Evolutionary conservation across 2,113 vertebrate genomes (phyloP).

Genomic region (Polypterus senegalus): DNA sequence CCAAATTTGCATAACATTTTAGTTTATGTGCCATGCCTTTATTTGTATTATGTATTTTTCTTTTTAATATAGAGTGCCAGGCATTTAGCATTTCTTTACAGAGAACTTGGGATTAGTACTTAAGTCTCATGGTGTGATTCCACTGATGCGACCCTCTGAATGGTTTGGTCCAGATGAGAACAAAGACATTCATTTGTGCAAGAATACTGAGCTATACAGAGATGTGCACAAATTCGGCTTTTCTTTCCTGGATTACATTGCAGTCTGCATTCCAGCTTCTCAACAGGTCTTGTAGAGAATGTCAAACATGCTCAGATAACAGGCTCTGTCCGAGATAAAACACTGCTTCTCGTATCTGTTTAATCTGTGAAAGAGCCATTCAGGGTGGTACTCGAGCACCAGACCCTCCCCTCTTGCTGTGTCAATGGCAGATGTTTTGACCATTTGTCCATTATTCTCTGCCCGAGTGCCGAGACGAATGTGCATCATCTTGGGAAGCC

Average conservation of each 20-base stretch:
- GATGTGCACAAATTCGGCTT: too few species aligned
- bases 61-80: constrained; percentile 59
- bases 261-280: not conserved
- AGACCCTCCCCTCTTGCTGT: constrained; percentile 69
- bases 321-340: constrained; percentile 75
- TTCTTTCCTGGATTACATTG: too few species aligned
- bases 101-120: constrained; percentile 53
- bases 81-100: constrained; percentile 73
- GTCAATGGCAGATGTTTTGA: constrained; percentile 38
- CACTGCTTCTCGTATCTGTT: constrained; percentile 46
- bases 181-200: too few species aligned
- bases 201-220: too few species aligned
- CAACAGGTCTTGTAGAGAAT: constrained; percentile 60
- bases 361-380: constrained; percentile 43
- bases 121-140: too few species aligned
- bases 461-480: constrained; percentile 62
- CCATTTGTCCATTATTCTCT: constrained; percentile 25
- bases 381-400: constrained; percentile 60
- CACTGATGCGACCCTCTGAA: too few species aligned
- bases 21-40: too few species aligned
- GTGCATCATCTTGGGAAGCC: constrained; percentile 48
- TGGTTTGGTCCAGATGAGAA: too few species aligned
- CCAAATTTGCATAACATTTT: too few species aligned
- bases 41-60: constrained; percentile 6
- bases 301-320: constrained; percentile 60